These are phyloP conservation scores for Chascanopsetta lugubris DNA, from an alignment of 2,113 vertebrate genomes.

Conservation along the genomic window DNA sequence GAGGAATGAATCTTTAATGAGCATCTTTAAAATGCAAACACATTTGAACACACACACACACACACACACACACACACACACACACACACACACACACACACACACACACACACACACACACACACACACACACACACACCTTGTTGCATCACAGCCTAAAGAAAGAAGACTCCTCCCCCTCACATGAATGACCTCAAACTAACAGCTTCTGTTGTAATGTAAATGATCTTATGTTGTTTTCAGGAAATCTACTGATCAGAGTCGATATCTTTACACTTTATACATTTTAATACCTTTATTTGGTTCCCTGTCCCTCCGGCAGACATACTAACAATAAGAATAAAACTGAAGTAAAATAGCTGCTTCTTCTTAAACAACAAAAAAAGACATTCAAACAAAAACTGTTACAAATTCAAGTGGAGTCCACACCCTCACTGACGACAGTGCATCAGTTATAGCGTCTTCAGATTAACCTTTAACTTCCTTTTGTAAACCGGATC, in stretches of 20 bases:
- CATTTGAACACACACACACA: conserved; percentile 5
- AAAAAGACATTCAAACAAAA: background rate
- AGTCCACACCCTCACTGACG: background rate
- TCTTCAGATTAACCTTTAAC: conserved; percentile 35
- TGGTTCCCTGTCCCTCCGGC: too few relatives aligned
- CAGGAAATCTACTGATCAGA: too few relatives aligned
- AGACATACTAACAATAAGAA: too few relatives aligned
- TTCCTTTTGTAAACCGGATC: conserved; percentile 30
- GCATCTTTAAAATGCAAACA: conserved; percentile 33
- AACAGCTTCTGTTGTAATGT: background rate
- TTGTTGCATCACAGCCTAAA: conserved; percentile 30
- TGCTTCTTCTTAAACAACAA: too few relatives aligned
- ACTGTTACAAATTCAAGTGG: background rate
- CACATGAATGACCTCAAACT: background rate
- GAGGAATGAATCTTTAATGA: conserved; percentile 57
- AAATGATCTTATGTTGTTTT: too few relatives aligned
- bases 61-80: conserved; percentile 14
- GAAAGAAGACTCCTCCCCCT: background rate
- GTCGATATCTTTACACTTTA: too few relatives aligned
- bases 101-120: conserved; percentile 8
- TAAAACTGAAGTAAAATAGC: too few relatives aligned
- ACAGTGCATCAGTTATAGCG: background rate
- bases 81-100: conserved; percentile 14
- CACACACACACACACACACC: conserved; percentile 13
- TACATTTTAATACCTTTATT: too few relatives aligned